A percentile compares a stretch with the other conserved stretches of the same genome.
These are phyloP conservation scores for Argyresthia goedartella DNA, from an alignment of 2,888 invertebrate genomes.

Conservation along the genomic window DNA sequence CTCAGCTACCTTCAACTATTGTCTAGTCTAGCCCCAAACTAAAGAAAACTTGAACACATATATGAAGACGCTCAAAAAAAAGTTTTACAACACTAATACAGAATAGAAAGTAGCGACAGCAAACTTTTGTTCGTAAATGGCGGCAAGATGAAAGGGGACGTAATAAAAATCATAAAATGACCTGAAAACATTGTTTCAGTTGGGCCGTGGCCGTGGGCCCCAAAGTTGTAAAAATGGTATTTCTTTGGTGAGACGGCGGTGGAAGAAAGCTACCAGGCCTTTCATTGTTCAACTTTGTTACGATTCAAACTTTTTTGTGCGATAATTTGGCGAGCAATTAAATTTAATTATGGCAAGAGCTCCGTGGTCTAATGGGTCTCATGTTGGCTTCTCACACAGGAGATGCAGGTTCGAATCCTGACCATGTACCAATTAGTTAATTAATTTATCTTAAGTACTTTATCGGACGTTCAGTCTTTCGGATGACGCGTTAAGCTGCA, in stretches of 20 bases:
- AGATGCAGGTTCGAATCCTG: too few relatives aligned
- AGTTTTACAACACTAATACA: conserved; percentile 19
- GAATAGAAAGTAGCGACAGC: conserved; percentile 32
- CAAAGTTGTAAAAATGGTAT: conserved; percentile 29
- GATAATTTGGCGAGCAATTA: background rate
- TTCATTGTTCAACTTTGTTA: background rate
- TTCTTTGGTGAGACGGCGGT: conserved; percentile 14
- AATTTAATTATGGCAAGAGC: too few relatives aligned
- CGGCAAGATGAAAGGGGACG: conserved; percentile 35
- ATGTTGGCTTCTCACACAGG: too few relatives aligned
- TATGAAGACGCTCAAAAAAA: conserved; percentile 5
- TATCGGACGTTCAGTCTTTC: too few relatives aligned
- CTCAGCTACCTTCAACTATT: background rate
- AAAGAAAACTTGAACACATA: conserved; percentile 10
- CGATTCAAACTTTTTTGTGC: background rate
- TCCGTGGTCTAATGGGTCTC: too few relatives aligned
- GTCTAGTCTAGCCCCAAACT: background rate
- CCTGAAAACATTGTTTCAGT: conserved; percentile 36
- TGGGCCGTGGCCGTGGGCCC: conserved; percentile 14
- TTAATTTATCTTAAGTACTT: too few relatives aligned
- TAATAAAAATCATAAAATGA: conserved; percentile 51
- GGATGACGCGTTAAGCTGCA: too few relatives aligned
- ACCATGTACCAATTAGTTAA: too few relatives aligned
- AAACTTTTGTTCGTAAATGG: conserved; percentile 12
- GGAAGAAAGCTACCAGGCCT: conserved; percentile 46